Percentiles rank a stretch among this genome's conserved stretches.
phyloP scores from a whole-genome alignment of 2,888 invertebrate species.

The Brachynemurus nebulosus region DNA sequence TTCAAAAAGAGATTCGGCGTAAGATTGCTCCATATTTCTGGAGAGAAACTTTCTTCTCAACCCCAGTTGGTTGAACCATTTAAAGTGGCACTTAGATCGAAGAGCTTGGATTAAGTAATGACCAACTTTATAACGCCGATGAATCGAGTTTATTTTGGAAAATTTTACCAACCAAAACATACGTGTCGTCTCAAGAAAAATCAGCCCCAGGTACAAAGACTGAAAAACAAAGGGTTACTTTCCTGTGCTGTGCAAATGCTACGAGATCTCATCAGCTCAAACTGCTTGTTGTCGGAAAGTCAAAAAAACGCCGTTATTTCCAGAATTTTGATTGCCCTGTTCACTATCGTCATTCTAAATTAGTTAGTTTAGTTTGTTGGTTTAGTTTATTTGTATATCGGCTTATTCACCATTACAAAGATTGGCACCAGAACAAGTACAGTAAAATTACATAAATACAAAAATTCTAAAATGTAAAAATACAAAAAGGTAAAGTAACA shows the following conservation, averaged over 20 bases:
- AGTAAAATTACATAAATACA: too few species aligned
- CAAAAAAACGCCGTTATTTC: constrained; percentile 12
- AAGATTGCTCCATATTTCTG: too few species aligned
- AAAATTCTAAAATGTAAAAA: too few species aligned
- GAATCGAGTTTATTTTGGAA: constrained; percentile 17
- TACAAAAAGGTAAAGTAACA: too few species aligned
- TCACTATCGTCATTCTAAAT: neutral
- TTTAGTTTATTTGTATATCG: too few species aligned
- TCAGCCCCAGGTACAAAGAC: constrained; percentile 15
- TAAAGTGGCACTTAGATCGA: constrained; percentile 11
- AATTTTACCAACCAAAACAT: constrained; percentile 16
- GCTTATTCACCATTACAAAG: too few species aligned
- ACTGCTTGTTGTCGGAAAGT: constrained; percentile 14
- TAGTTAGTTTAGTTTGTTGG: too few species aligned
- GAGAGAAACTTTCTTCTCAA: constrained; percentile 14
- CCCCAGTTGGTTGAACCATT: constrained; percentile 12
- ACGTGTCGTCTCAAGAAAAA: constrained; percentile 12
- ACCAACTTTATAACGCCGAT: constrained; percentile 16
- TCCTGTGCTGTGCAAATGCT: constrained; percentile 14
- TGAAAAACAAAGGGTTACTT: constrained; percentile 14
- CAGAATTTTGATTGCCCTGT: constrained; percentile 7
- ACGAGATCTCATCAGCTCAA: constrained; percentile 14
- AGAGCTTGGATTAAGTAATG: constrained; percentile 8
- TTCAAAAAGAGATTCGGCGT: too few species aligned
- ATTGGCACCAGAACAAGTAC: too few species aligned